Evolutionary conservation across 2,113 vertebrate genomes (phyloP), one percentile per base, ranked within the genome.

Genomic region (Dicaeum eximium): DNA sequence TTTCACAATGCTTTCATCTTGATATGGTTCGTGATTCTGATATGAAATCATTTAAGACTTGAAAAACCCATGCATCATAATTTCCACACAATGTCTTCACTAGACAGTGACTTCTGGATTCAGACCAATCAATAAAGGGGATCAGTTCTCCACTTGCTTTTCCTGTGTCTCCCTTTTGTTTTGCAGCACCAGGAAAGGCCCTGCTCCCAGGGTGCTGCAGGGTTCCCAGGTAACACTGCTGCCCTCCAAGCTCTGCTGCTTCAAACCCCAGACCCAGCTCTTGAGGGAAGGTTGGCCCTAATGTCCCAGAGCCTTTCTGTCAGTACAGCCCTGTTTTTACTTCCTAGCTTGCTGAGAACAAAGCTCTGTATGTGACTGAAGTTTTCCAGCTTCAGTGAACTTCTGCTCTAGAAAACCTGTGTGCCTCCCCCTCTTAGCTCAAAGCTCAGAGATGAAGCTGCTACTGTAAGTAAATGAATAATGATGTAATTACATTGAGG

Each of bases 71-170:
- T 98, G 97, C 98, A 97, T 98, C 97, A 97, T 98, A 96, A 90
- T 93, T 82, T 73, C 73, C 98, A 98, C 98, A 98, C 97, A 96
- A 97, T 98, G 97, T 98, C 98, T 98, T 98, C 92, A 98, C 97
- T 98, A 98, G 98, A 98, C 97, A 97, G 98, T 98, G 97, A 98
- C 95, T 98, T 96, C 95, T 98, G 97, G 98, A 97, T 98, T 98
- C 98, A 98, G 98, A 98, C 97, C 98, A 98, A 98, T 98, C 97
- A 98, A 98, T 98, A 98, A 99, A 99, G 98, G 98, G 98, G 97
- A 98, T 98, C 97, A 97, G 97, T 98, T 98, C 97, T 98, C 98
- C 97, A 97, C 96, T 91, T 96, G 90, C 77, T 87, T 95, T 96
- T 92, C 78, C 87, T 93, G 86, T 93, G 95, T 95, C 94, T 97